phyloP scores from a whole-genome alignment of 2,113 vertebrate species.

The Anser cygnoides region DNA sequence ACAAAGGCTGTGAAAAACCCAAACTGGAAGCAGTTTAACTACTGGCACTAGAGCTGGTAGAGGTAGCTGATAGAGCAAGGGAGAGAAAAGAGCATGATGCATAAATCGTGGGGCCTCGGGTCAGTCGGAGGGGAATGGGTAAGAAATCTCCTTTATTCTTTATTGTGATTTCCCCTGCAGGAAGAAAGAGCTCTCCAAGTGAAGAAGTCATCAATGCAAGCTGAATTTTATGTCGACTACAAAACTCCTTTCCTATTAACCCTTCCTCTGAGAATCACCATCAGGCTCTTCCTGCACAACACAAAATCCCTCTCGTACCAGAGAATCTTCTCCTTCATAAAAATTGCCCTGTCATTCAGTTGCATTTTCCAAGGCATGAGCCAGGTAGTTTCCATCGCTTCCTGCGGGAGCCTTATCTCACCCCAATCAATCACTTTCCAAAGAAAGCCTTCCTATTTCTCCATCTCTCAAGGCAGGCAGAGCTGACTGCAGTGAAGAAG shows the following conservation, averaged over 20 bases:
- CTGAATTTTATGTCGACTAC: conserved; percentile 8
- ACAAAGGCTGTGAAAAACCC: not conserved
- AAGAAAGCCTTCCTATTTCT: not conserved
- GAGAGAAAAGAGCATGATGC: not conserved
- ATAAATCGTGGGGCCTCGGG: not conserved
- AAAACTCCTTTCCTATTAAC: not conserved
- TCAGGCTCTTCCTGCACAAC: not conserved
- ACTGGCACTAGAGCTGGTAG: not conserved
- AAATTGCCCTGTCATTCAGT: not conserved
- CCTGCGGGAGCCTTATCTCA: not conserved
- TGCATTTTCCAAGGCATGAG: not conserved
- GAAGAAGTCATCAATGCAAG: conserved; percentile 5
- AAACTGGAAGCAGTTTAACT: not conserved
- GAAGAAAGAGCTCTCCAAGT: not conserved
- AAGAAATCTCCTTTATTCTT: conserved; percentile 38
- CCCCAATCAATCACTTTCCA: not conserved
- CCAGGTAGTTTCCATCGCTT: not conserved
- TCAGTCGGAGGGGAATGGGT: not conserved
- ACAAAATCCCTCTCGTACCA: not conserved
- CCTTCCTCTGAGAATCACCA: not conserved
- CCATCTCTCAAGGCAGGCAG: not conserved
- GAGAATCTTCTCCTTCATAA: not conserved
- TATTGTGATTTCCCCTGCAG: not conserved
- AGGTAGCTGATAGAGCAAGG: not conserved
- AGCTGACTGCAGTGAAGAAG: not conserved